Percentiles rank a stretch among this genome's conserved stretches.
Evolutionary conservation across 2,797 vertebrate species (phyloP).

Genomic region (Sciaenops ocellatus): DNA sequence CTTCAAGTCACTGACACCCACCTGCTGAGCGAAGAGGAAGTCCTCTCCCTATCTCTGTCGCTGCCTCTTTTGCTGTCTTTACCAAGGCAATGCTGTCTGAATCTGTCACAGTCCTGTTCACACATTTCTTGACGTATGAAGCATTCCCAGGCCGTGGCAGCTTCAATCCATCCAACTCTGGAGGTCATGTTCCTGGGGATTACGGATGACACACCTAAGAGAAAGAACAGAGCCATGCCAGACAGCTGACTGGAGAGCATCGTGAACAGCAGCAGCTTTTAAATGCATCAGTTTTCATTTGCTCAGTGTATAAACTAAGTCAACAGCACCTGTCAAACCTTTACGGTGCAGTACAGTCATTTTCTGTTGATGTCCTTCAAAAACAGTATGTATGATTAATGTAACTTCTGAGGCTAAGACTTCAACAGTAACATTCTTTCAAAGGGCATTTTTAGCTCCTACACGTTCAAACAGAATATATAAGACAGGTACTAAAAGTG

Average conservation of each 20-base stretch:
- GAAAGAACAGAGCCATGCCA: constrained; percentile 13
- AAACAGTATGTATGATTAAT: constrained; percentile 27
- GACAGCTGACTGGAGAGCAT: constrained; percentile 9
- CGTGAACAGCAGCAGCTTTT: constrained; percentile 11
- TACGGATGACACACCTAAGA: constrained; percentile 63
- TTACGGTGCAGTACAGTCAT: neutral
- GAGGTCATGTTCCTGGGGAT: constrained; percentile 28
- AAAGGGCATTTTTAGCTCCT: constrained; percentile 48
- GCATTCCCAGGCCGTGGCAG: constrained; percentile 62
- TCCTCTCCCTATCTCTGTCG: constrained; percentile 30
- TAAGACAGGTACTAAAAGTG: neutral
- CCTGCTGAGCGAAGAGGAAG: constrained; percentile 62
- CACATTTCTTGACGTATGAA: constrained; percentile 45
- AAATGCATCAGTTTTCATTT: constrained; percentile 9
- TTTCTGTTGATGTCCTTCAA: constrained; percentile 5
- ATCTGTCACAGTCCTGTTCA: constrained; percentile 39
- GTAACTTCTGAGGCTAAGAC: constrained; percentile 3
- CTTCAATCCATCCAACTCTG: constrained; percentile 45
- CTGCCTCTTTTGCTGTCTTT: constrained; percentile 44
- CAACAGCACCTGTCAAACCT: neutral
- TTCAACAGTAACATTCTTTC: constrained; percentile 4
- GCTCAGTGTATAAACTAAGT: constrained; percentile 6
- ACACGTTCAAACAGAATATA: constrained; percentile 31
- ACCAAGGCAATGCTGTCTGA: constrained; percentile 30
- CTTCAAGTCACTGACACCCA: constrained; percentile 36